Percentiles rank a stretch among this genome's conserved stretches.
Evolutionary conservation across 2,888 invertebrate species (phyloP).

Genomic region (Lepas anatifera): DNA sequence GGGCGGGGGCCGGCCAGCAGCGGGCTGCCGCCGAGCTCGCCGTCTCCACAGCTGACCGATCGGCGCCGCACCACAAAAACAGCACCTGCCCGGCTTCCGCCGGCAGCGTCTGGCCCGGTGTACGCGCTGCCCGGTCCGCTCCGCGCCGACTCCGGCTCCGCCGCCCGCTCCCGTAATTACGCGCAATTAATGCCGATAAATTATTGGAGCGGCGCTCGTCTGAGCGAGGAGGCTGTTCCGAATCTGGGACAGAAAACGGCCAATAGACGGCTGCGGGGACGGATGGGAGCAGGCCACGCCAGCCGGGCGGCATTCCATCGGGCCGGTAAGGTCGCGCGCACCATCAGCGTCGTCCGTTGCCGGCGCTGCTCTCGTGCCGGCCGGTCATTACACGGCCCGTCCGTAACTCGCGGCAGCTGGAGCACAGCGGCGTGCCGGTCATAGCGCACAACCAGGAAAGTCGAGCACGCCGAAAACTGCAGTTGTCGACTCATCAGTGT

Average conservation of each 20-base stretch:
- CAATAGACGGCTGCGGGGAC: neutral
- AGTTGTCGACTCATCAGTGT: no score
- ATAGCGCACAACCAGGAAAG: no score
- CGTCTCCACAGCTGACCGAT: neutral
- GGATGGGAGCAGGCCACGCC: neutral
- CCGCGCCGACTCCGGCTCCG: neutral
- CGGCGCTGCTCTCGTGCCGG: neutral
- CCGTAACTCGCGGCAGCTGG: no score
- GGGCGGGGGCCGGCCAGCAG: neutral
- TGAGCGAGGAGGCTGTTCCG: neutral
- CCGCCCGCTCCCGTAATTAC: neutral
- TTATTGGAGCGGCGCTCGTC: neutral
- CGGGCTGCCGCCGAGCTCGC: no score
- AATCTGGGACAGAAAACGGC: neutral
- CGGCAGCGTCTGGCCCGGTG: no score
- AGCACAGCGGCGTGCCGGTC: no score
- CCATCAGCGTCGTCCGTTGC: neutral
- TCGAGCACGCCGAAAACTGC: no score
- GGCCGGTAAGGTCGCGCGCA: no score
- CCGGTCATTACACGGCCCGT: neutral
- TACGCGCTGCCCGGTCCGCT: neutral
- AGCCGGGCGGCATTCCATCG: neutral
- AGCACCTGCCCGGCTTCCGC: neutral
- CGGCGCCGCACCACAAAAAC: no score
- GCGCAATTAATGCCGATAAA: conserved; percentile 4